Conservation (phyloP, 2,113 vertebrate species). For the Oryzias curvinotus region DNA sequence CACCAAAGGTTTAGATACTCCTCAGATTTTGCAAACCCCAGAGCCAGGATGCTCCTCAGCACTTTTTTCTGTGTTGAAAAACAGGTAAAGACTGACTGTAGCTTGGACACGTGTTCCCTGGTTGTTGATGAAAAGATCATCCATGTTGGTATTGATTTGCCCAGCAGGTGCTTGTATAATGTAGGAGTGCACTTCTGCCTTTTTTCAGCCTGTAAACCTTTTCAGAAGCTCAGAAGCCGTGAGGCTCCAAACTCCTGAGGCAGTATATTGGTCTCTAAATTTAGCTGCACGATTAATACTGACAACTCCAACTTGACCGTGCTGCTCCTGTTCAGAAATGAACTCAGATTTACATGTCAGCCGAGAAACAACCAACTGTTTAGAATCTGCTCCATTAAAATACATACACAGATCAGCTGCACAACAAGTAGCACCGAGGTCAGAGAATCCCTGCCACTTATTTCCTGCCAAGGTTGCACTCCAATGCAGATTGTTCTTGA, state of each 20-base stretch:
- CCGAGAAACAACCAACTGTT: not conserved
- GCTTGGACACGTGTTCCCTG: not conserved
- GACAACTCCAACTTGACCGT: too few species aligned
- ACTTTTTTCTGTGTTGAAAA: constrained; percentile 16
- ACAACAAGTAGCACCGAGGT: constrained; percentile 24
- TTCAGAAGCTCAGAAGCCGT: not conserved
- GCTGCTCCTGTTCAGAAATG: too few species aligned
- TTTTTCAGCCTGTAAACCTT: constrained; percentile 11
- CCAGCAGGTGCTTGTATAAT: constrained; percentile 12
- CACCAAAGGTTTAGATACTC: too few species aligned
- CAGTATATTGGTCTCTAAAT: not conserved
- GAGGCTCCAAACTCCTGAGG: not conserved
- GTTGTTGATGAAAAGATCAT: constrained; percentile 46
- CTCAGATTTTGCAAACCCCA: constrained; percentile 17
- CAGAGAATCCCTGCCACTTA: constrained; percentile 1
- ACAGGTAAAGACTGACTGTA: constrained; percentile 44
- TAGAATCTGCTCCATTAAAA: constrained; percentile 38
- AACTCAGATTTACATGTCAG: constrained; percentile 18
- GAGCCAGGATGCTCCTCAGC: constrained; percentile 1
- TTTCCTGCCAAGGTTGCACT: not conserved
- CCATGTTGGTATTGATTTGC: constrained; percentile 39
- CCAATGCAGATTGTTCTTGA: constrained; percentile 1
- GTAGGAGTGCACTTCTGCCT: constrained; percentile 6
- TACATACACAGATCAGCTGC: constrained; percentile 16
- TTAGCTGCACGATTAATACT: not conserved